phyloP scores from a whole-genome alignment of 2,888 invertebrate species.

The Xestia rhomboidea region DNA sequence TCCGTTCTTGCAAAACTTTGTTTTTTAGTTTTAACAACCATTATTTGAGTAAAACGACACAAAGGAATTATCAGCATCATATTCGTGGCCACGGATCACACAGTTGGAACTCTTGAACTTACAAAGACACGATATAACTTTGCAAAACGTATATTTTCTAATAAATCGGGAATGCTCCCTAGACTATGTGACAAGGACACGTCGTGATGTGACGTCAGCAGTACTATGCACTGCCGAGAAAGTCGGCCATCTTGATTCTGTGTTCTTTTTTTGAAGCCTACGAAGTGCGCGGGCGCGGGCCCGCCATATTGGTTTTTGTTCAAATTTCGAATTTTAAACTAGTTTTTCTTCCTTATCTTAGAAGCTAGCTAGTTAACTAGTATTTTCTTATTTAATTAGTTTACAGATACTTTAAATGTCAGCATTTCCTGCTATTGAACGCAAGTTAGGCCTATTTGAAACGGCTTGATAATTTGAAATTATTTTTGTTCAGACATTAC shows the following conservation, averaged over 20 bases:
- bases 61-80: slow-evolving; percentile 52
- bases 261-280: slow-evolving; percentile 89
- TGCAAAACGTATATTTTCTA: slow-evolving; percentile 68
- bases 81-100: slow-evolving; percentile 38
- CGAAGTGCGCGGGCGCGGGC: slow-evolving; percentile 84
- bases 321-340: slow-evolving; percentile 68
- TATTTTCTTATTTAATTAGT: not conserved
- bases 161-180: slow-evolving; percentile 74
- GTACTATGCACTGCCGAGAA: slow-evolving; percentile 88
- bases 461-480: not conserved
- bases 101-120: slow-evolving; percentile 26
- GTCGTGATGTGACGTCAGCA: slow-evolving; percentile 89
- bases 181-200: slow-evolving; percentile 86
- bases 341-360: slow-evolving; percentile 10
- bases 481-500: not conserved
- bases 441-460: slow-evolving; percentile 55
- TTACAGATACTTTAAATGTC: not conserved
- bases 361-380: not conserved
- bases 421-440: slow-evolving; percentile 6
- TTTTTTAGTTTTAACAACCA: slow-evolving; percentile 29
- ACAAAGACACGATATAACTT: slow-evolving; percentile 62
- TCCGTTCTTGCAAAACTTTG: not conserved
- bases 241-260: slow-evolving; percentile 89
- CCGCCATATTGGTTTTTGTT: slow-evolving; percentile 80
- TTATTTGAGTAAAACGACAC: slow-evolving; percentile 52